Evolutionary conservation across 2,113 vertebrate species (phyloP).

Genomic region (Callospermophilus lateralis): DNA sequence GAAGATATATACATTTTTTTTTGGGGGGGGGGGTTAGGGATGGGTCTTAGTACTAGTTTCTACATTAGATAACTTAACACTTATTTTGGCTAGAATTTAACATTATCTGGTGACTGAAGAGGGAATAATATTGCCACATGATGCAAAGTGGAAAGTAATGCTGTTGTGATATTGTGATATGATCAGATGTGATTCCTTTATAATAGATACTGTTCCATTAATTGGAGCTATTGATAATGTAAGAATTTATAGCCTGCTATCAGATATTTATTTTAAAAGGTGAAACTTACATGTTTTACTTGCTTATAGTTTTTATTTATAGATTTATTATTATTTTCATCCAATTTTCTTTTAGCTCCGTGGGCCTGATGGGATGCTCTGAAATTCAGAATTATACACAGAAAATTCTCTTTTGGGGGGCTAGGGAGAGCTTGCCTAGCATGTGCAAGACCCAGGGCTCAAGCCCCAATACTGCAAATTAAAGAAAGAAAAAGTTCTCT

Average conservation of each 20-base stretch:
- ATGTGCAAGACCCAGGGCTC: background rate
- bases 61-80: background rate
- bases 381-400: background rate
- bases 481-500: background rate
- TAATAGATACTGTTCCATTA: slow-evolving; percentile 34
- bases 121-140: slow-evolving; percentile 67
- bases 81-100: slow-evolving; percentile 8
- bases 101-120: slow-evolving; percentile 1
- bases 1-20: slow-evolving; percentile 18
- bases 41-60: slow-evolving; percentile 32
- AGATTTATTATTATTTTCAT: slow-evolving; percentile 33
- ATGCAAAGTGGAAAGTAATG: background rate
- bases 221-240: background rate
- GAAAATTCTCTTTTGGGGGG: background rate
- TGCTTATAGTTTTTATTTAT: background rate
- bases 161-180: background rate
- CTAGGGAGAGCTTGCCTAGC: background rate
- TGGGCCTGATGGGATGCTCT: background rate
- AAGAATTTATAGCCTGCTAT: background rate
- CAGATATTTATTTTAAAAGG: background rate
- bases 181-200: slow-evolving; percentile 48
- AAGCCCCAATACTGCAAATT: background rate
- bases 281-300: slow-evolving; percentile 1
- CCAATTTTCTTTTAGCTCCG: background rate
- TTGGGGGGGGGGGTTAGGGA: background rate